Evolutionary conservation across 2,888 invertebrate species (phyloP), one percentile per base, ranked within the genome.

Genomic region (Oscheius sp.): DNA sequence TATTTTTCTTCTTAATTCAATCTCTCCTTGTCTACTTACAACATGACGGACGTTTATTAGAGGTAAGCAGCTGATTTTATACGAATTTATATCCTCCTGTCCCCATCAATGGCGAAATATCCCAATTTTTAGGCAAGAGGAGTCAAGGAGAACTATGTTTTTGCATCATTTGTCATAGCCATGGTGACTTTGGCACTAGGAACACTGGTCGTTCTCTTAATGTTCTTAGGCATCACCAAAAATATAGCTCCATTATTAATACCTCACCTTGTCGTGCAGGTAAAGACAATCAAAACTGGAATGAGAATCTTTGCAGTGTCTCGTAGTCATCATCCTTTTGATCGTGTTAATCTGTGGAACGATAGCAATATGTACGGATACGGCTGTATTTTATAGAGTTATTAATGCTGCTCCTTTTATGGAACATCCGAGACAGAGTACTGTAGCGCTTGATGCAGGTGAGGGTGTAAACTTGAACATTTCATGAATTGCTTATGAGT

Each of bases 181-280:
- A 80, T 80, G 81, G 75, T 81, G 12, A 80, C 81, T 9, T 74
- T 84, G 7, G 84, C 78, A 0, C 21, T 86, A 16, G 85, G 81
- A 7, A 71, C 83, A 7, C 55, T 82, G 49, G 79, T 80, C 7
- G 78, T 88, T 18, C 74, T 86, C 16, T 74, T 86, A 6, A 70
- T 86, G 45, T 75, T 86, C 49, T 69, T 87, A 18, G 88, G 85
- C 13, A 64, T 87, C 46, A 77, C 81, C n/a, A 72, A 81, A 56
- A 86, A 87, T 66, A 76, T 74, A 7, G 84, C 86, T 9, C 66
- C 80, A n/a, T 74, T 88, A 7, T 80, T 88, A 16, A 74, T 87
- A 41, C 88, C 88, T 27, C 88, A 87, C 76, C 76, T 87, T 45
- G 79, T 86, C 58, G 80, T 88, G 49, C 88, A 87, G 85, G 87